Conservation (phyloP, 37 sponge, comb jelly and placozoan species). For the Beroe forskalii region DNA sequence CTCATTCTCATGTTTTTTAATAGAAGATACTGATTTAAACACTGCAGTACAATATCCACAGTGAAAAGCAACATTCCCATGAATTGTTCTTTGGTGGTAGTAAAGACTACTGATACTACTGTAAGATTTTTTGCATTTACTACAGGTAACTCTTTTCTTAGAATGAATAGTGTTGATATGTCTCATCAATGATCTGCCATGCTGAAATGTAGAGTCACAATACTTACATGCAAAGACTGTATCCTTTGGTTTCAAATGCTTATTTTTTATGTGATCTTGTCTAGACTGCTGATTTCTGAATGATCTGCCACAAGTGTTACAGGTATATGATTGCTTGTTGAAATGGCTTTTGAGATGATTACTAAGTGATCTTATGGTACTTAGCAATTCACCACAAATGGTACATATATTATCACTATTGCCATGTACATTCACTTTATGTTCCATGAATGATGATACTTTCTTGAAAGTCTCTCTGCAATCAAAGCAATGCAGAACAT, state of each 20-base stretch:
- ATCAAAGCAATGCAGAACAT: neutral
- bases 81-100: neutral
- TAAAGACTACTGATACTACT: constrained; percentile 17
- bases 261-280: neutral
- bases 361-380: neutral
- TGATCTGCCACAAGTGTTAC: constrained; percentile 9
- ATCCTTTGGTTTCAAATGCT: neutral
- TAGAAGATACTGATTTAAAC: neutral
- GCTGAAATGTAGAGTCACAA: neutral
- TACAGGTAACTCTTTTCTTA: neutral
- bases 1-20: neutral
- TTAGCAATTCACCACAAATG: neutral
- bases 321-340: neutral
- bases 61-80: neutral
- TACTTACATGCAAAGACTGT: neutral
- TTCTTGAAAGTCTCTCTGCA: neutral
- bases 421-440: neutral
- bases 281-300: neutral
- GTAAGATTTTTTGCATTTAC: neutral
- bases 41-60: neutral
- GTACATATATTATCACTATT: neutral
- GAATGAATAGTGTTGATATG: neutral
- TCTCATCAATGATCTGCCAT: neutral
- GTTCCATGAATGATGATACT: neutral
- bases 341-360: neutral